These are phyloP conservation scores for Glaucomys volans DNA, from an alignment of 2,113 vertebrate species.

Conservation along the genomic window DNA sequence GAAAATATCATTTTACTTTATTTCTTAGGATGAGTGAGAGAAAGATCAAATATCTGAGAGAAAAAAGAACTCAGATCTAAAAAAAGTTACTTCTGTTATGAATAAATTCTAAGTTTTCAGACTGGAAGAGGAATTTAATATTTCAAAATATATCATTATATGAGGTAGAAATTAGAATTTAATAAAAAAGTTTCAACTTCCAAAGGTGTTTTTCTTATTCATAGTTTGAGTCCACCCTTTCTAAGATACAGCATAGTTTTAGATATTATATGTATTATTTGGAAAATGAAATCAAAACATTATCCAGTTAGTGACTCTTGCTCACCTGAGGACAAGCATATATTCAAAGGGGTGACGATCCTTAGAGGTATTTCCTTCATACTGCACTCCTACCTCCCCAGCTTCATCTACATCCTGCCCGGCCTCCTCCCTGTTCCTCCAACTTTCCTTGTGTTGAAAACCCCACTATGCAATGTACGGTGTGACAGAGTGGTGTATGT, in stretches of 20 bases:
- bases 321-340: neutral
- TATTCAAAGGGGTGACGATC: neutral
- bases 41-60: neutral
- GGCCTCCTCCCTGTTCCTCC: neutral
- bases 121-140: neutral
- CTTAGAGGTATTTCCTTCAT: neutral
- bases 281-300: conserved; percentile 18
- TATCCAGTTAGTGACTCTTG: neutral
- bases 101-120: neutral
- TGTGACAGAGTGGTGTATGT: neutral
- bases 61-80: neutral
- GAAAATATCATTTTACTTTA: conserved; percentile 25
- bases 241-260: neutral
- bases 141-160: neutral
- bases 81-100: neutral
- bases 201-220: neutral
- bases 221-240: neutral
- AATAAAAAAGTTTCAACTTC: neutral
- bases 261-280: neutral
- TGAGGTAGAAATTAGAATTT: neutral
- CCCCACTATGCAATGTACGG: neutral
- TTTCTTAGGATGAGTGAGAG: conserved; percentile 13
- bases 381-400: neutral
- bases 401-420: neutral
- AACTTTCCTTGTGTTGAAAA: neutral